Percentiles rank a stretch among this genome's conserved stretches.
Conservation (phyloP, 2,888 invertebrate species). For the Odontomyia ornata region DNA sequence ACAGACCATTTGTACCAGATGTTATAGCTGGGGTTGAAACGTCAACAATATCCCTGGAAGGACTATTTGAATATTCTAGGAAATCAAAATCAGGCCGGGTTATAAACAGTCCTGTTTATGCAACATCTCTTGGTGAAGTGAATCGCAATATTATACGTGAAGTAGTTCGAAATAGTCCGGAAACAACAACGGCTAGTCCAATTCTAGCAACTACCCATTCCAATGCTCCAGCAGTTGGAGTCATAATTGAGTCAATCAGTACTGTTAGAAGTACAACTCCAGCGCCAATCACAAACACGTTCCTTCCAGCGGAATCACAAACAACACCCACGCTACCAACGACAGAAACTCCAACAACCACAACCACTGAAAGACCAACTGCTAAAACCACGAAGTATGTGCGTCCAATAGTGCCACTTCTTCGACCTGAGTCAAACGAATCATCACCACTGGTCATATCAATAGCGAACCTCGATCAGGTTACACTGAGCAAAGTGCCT, state of each 20-base stretch:
- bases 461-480: slow-evolving; percentile 64
- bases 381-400: slow-evolving; percentile 55
- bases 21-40: slow-evolving; percentile 66
- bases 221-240: slow-evolving; percentile 51
- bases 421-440: slow-evolving; percentile 63
- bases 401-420: slow-evolving; percentile 61
- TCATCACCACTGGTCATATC: slow-evolving; percentile 64
- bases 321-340: slow-evolving; percentile 35
- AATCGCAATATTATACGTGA: slow-evolving; percentile 51
- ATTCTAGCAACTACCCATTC: slow-evolving; percentile 40
- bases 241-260: background rate
- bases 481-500: slow-evolving; percentile 62
- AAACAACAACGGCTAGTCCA: slow-evolving; percentile 11
- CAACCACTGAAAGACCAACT: background rate
- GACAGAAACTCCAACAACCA: slow-evolving; percentile 37
- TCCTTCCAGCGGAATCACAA: background rate
- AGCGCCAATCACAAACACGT: slow-evolving; percentile 38
- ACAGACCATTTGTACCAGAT: slow-evolving; percentile 54
- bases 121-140: slow-evolving; percentile 60
- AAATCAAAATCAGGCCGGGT: slow-evolving; percentile 58
- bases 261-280: slow-evolving; percentile 40
- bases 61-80: slow-evolving; percentile 69
- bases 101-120: slow-evolving; percentile 61
- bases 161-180: background rate
- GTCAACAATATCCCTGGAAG: slow-evolving; percentile 75